Conservation (phyloP, 2,113 vertebrate genomes). For the Podarcis raffonei region DNA sequence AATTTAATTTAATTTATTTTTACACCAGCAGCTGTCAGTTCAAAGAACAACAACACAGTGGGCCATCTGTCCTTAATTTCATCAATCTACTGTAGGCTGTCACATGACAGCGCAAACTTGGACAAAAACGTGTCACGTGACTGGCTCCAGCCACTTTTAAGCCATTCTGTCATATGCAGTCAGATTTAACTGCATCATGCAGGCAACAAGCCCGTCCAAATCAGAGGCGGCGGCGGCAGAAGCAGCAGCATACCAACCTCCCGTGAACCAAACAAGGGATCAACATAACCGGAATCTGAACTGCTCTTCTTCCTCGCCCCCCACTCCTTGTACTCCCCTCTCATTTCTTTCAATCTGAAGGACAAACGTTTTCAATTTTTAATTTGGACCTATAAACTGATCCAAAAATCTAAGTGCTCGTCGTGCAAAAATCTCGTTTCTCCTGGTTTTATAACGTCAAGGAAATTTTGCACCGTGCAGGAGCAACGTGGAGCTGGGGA, state of each 20-base stretch:
- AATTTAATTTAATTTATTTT: constrained; percentile 88
- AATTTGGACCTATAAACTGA: constrained; percentile 19
- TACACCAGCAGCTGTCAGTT: constrained; percentile 87
- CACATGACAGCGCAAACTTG: constrained; percentile 77
- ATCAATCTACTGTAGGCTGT: constrained; percentile 78
- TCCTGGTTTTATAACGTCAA: not conserved
- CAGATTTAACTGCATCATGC: constrained; percentile 50
- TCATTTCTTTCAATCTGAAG: constrained; percentile 2
- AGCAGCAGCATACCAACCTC: constrained; percentile 17
- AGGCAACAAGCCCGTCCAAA: constrained; percentile 31
- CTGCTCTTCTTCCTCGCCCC: not conserved
- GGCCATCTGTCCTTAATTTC: constrained; percentile 85
- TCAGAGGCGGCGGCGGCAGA: constrained; percentile 2
- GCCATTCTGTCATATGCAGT: constrained; percentile 57
- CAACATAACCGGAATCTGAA: constrained; percentile 1
- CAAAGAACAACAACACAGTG: constrained; percentile 86
- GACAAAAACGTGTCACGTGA: constrained; percentile 77
- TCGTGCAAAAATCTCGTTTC: not conserved
- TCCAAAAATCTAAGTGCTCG: not conserved
- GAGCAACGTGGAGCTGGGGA: not conserved
- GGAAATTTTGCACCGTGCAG: constrained; percentile 18
- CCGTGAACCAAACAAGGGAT: constrained; percentile 33
- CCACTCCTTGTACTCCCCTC: not conserved
- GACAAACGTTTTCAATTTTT: constrained; percentile 4
- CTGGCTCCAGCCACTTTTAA: constrained; percentile 62